Conservation (phyloP, 2,888 invertebrate species). For the Acrobasis repandana region DNA sequence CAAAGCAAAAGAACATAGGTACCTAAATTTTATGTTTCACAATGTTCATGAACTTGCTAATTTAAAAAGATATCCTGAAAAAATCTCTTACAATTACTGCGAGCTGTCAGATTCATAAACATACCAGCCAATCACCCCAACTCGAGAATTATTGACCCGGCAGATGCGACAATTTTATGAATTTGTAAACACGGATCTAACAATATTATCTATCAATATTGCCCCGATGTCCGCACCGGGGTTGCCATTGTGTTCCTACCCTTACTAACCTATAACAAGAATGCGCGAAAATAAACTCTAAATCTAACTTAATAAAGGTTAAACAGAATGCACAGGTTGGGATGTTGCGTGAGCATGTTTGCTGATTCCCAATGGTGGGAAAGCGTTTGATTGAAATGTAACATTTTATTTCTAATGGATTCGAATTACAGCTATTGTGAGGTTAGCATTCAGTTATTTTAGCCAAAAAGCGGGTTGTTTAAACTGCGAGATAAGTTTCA, state of each 20-base stretch:
- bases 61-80: too few species aligned
- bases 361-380: conserved; percentile 64
- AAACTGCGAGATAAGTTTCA: background rate
- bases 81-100: too few species aligned
- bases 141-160: conserved; percentile 17
- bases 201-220: conserved; percentile 78
- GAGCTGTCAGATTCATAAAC: background rate
- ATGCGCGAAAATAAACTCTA: conserved; percentile 29
- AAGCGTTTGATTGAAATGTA: conserved; percentile 32
- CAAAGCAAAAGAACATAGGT: too few species aligned
- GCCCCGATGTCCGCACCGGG: conserved; percentile 60
- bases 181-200: conserved; percentile 55
- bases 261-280: background rate
- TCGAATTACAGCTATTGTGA: conserved; percentile 28
- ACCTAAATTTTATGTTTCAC: too few species aligned
- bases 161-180: conserved; percentile 38
- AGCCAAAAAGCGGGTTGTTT: background rate
- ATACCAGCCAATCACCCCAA: conserved; percentile 19
- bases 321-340: conserved; percentile 42
- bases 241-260: conserved; percentile 50
- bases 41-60: too few species aligned
- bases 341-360: conserved; percentile 58
- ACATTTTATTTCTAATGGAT: conserved; percentile 29
- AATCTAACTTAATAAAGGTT: background rate
- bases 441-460: conserved; percentile 23